Evolutionary conservation across 1,140 invertebrate species (phyloP), one percentile per base, ranked within the genome.

Genomic region (Musca vetustissima): DNA sequence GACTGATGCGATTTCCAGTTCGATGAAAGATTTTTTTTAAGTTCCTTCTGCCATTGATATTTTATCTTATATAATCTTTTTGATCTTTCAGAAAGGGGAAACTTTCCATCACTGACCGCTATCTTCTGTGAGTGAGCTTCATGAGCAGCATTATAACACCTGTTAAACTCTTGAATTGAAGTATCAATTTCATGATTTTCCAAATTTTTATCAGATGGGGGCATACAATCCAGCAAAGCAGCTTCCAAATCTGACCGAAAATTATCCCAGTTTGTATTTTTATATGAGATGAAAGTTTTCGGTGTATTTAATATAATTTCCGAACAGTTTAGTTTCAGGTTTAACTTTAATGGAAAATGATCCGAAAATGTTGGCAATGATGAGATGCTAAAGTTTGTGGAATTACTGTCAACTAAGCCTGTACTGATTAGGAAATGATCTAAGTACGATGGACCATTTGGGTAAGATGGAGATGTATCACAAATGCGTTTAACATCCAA

Each of bases 201-300:
- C 11, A 43, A 11, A 11, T 43, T 43, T 43, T 4, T 43, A 11
- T 43, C 11, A 8, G 36, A 43, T 13, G 36, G 11, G 6, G 36
- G 36, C 11, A 43, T 11, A 11, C 1, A 8, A 13, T 28, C 4
- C 9, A 6, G 15, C 3, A 7, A 17, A 0, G 4, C 32, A 3
- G 3, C 8, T 9, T 15, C 28, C 2, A 59, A 19, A 32, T 59
- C 55, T 11, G 6, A 0, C 1, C 55, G 43, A 17, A 65, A 65
- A 17, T 49, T 14, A 4, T 65, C 48, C 64, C 64, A 65, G n/a
- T 65, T 65, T n/a, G 43, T 65, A 25, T 49, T 9, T 15, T 65
- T 65, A 24, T 49, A 49, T 2, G 48, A 24, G 1, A 13, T 49
- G 13, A 65, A 49, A n/a, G 24, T 48, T n/a, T 50, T 13, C 1